phyloP scores from a whole-genome alignment of 2,113 vertebrate species.

The Heloderma charlesbogerti region DNA sequence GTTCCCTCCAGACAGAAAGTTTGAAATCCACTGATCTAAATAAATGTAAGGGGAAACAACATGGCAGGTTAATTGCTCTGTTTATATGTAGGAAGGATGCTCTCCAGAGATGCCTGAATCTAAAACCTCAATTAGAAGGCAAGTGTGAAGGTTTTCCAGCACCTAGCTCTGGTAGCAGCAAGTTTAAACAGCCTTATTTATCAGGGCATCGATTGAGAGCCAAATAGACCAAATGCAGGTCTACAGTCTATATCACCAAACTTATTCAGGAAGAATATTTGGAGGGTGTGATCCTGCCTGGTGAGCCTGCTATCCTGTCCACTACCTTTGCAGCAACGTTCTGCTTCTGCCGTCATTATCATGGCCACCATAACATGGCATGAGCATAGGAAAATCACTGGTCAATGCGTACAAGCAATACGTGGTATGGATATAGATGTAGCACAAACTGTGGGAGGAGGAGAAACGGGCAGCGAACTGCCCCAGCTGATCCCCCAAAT shows the following conservation, averaged over 20 bases:
- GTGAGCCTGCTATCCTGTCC: neutral
- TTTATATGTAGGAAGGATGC: neutral
- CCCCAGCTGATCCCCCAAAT: neutral
- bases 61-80: neutral
- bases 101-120: neutral
- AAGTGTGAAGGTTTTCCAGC: neutral
- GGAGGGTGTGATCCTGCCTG: too few species aligned
- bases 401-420: neutral
- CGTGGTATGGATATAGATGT: neutral
- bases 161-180: neutral
- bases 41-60: neutral
- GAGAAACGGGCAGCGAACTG: neutral
- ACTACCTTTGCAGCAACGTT: neutral
- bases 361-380: neutral
- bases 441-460: neutral
- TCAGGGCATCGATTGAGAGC: neutral
- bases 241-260: neutral
- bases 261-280: neutral
- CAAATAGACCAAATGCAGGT: neutral
- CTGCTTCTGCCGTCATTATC: neutral
- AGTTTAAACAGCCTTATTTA: conserved; percentile 7
- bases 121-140: neutral
- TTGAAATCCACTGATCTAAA: conserved; percentile 17
- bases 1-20: neutral
- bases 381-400: neutral